Evolutionary conservation across 2,113 vertebrate genomes (phyloP), one percentile per base, ranked within the genome.

Genomic region (Upupa epops): DNA sequence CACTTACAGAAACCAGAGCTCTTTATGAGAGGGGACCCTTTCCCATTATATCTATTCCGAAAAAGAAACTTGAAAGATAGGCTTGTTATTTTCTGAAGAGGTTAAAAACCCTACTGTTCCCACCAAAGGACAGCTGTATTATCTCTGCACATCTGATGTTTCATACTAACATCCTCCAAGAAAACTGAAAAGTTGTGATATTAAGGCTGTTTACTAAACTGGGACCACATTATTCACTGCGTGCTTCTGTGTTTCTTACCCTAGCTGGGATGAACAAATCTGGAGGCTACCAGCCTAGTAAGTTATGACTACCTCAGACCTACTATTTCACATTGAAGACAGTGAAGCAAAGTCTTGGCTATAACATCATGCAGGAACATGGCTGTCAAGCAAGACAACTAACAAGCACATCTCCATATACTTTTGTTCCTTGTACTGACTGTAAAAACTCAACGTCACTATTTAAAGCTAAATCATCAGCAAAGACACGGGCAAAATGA

Each of bases 111-210:
- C 37, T 69, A 13, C 34, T 70, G 8, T 29, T 77, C 19, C 26
- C 17, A 45, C 8, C 0, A 0, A 58, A 28, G 4, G 58, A 68
- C 13, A 66, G 36, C 13, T 0, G 1, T 45, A 51, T n/a, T n/a
- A 6, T 20, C 29, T 46, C 70, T 26, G 13, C 28, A n/a, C 1
- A 0, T 46, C 46, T 42, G 56, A n/a, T 48, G 25, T 58, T 90
- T 75, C 59, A 55, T 9, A 51, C 9, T 42, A 55, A 65, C 2
- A 12, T 64, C 15, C 37, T 42, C 65, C 20, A 72, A 63, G 40
- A 76, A 74, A 84, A 74, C 0, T 0, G 17, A 63, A 36, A 70
- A 81, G 10, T 3, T 73, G 22, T 16, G 42, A 80, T 64, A 72
- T 54, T 36, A 78, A 78, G 51, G n/a, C 17, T 2, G 3, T 11